Evolutionary conservation across 2,113 vertebrate species (phyloP).

Genomic region (Lophius piscatorius): DNA sequence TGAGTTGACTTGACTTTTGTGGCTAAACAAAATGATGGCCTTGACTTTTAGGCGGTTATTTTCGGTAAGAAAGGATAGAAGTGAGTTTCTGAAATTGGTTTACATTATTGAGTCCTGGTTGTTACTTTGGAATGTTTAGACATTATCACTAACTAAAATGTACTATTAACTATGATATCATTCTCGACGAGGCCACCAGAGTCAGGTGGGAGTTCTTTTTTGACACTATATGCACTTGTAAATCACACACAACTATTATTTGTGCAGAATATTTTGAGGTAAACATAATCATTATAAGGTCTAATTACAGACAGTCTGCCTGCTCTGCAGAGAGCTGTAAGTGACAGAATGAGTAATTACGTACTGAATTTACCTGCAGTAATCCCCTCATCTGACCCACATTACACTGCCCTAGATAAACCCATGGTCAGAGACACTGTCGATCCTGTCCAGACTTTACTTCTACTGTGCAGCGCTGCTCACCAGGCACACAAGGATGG

Average conservation of each 20-base stretch:
- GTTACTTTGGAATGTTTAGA: too few relatives aligned
- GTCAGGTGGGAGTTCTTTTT: too few relatives aligned
- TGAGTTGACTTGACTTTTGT: too few relatives aligned
- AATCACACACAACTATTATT: not conserved
- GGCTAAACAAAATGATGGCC: too few relatives aligned
- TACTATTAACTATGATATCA: too few relatives aligned
- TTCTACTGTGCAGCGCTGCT: constrained; percentile 31
- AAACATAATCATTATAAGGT: not conserved
- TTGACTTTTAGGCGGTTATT: too few relatives aligned
- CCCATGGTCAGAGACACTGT: constrained; percentile 29
- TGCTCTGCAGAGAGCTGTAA: constrained; percentile 5
- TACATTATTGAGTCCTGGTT: too few relatives aligned
- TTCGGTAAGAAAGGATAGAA: too few relatives aligned
- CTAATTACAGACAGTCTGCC: constrained; percentile 3
- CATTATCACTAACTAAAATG: too few relatives aligned
- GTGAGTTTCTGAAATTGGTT: too few relatives aligned
- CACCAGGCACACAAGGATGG: constrained; percentile 60
- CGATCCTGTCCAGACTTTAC: constrained; percentile 34
- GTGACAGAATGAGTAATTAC: constrained; percentile 3
- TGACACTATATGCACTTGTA: not conserved
- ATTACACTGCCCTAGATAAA: constrained; percentile 43
- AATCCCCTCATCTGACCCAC: constrained; percentile 59
- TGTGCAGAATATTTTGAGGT: not conserved
- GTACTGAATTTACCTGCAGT: constrained; percentile 41
- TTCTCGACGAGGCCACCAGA: too few relatives aligned